Conservation (phyloP, 2,113 vertebrate genomes). For the Dasyurus viverrinus region DNA sequence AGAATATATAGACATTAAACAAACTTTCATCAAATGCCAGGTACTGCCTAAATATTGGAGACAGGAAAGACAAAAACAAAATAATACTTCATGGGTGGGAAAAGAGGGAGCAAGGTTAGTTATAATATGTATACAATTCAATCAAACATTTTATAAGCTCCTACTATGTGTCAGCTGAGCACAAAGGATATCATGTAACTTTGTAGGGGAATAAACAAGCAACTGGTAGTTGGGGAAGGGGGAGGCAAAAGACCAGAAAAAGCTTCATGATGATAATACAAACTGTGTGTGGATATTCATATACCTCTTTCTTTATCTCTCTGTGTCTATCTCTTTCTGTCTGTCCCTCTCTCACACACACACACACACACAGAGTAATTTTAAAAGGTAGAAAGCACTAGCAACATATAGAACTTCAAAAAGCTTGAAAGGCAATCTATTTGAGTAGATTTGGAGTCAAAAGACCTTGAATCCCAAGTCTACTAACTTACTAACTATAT, state of each 20-base stretch:
- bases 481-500: background rate
- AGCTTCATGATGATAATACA: background rate
- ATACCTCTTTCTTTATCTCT: background rate
- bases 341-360: no score
- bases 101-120: background rate
- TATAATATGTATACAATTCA: background rate
- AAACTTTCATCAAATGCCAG: background rate
- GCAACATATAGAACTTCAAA: background rate
- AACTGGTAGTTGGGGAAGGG: background rate
- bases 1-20: background rate
- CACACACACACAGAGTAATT: background rate
- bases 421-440: background rate
- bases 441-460: background rate
- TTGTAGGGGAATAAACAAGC: background rate
- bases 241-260: background rate
- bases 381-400: background rate
- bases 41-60: background rate
- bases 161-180: background rate
- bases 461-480: background rate
- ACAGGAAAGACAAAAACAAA: background rate
- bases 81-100: background rate
- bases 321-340: background rate
- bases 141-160: background rate
- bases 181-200: background rate
- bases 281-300: background rate